Percentiles rank a stretch among this genome's conserved stretches.
Evolutionary conservation across 1,140 invertebrate species (phyloP).

Genomic region (Drosophila miranda): DNA sequence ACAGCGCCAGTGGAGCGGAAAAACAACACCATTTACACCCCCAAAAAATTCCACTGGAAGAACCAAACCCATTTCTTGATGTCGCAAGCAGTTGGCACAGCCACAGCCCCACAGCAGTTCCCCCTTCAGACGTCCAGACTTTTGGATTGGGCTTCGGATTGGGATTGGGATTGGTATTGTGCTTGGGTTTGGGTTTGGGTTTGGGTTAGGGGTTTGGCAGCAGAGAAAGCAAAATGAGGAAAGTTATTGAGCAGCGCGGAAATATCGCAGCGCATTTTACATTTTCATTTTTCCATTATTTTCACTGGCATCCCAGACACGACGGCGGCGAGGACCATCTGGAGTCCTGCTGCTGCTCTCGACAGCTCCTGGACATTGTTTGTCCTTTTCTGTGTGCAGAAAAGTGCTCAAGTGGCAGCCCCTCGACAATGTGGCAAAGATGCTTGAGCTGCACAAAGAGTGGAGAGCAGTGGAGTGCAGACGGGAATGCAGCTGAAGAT

Average conservation of each 20-base stretch:
- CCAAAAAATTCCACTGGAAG: slow-evolving; percentile 4
- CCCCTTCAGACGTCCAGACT: slow-evolving; percentile 3
- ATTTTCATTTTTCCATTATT: slow-evolving; percentile 29
- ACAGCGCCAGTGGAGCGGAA: slow-evolving; percentile 44
- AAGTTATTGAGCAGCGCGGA: slow-evolving; percentile 58
- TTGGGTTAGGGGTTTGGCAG: neutral
- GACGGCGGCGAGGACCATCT: neutral
- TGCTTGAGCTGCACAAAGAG: slow-evolving; percentile 21
- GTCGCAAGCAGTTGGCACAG: slow-evolving; percentile 49
- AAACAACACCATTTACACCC: slow-evolving; percentile 55
- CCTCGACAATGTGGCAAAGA: slow-evolving; percentile 39
- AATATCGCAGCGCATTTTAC: slow-evolving; percentile 46
- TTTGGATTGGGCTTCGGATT: neutral
- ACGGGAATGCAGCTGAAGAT: slow-evolving; percentile 32
- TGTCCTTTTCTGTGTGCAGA: slow-evolving; percentile 29
- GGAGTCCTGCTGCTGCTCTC: neutral
- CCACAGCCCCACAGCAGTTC: slow-evolving; percentile 3
- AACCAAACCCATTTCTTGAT: slow-evolving; percentile 28
- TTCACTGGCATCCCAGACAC: slow-evolving; percentile 16
- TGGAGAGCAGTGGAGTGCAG: neutral
- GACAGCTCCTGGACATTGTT: slow-evolving; percentile 42
- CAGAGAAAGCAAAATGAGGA: slow-evolving; percentile 20
- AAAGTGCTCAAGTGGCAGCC: slow-evolving; percentile 22
- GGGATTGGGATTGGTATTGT: neutral
- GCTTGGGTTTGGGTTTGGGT: no score